Conservation (phyloP, 2,113 vertebrate species). For the Myotis yumanensis region DNA sequence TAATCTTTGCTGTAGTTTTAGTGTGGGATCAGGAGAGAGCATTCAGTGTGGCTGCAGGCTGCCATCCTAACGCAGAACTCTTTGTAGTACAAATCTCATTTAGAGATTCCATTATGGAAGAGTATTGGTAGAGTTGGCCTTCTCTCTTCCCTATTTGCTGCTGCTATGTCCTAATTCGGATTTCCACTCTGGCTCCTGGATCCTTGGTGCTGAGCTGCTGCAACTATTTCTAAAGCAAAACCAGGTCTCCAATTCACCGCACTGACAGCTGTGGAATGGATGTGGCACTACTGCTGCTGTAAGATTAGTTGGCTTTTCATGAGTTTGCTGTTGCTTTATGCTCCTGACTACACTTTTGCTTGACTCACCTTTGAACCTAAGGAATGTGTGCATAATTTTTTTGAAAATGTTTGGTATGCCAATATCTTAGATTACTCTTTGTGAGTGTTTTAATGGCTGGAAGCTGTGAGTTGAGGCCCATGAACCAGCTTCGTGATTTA, state of each 20-base stretch:
- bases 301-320: constrained; percentile 24
- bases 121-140: not conserved
- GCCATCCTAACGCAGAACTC: not conserved
- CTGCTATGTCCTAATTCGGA: not conserved
- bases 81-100: not conserved
- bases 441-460: not conserved
- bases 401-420: constrained; percentile 15
- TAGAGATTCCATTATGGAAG: not conserved
- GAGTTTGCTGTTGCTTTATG: constrained; percentile 49
- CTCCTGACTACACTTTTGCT: not conserved
- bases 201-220: constrained; percentile 51
- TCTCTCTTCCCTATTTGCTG: not conserved
- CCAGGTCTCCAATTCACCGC: not conserved
- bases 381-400: constrained; percentile 30
- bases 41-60: not conserved
- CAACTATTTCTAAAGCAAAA: constrained; percentile 54
- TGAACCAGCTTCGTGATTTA: constrained; percentile 5
- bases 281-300: not conserved
- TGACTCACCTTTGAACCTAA: constrained; percentile 56
- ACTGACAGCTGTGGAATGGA: constrained; percentile 46
- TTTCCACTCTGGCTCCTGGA: not conserved
- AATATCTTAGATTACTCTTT: not conserved
- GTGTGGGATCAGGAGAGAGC: not conserved
- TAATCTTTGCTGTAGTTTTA: not conserved
- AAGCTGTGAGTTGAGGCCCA: constrained; percentile 20